Evolutionary conservation across 2,113 vertebrate genomes (phyloP), one percentile per base, ranked within the genome.

Genomic region (Melospiza georgiana): DNA sequence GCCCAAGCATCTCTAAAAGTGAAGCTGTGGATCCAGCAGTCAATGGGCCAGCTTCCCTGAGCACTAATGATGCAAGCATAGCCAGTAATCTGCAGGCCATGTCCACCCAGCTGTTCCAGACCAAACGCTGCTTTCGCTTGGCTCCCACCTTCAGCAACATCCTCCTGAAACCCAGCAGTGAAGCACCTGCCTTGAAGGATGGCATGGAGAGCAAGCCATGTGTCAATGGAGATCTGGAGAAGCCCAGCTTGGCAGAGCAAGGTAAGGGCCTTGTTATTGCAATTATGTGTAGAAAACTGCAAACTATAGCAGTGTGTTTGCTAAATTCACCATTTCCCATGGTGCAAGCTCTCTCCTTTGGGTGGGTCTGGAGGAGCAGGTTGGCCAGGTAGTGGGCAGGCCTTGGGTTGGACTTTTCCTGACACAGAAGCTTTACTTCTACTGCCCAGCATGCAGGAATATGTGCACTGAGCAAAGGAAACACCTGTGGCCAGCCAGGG

Each of bases 11-110:
- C 79, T 25, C 95, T 35, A 98, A 95, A 87, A 57, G 43, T 1
- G 98, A 98, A 75, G 67, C 61, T 75, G 63, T 11, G 2, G 98
- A 98, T 24, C 93, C 98, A 3, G 94, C 97, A 59, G 96, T 98
- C 17, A 99, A 99, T 2, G 98, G 99, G 33, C 98, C 99, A 0
- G 91, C 90, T 79, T 95, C 97, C 11, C 73, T 97, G 77, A 95
- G 96, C 79, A 30, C 95, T 48, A 98, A 87, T 0, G 99, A 99
- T 10, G 97, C 98, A 25, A 99, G 98, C 97, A 99, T 99, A 69
- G 99, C 99, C 98, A 99, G 99, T 83, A 99, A 99, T 69, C 98
- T 99, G 3, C 99, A 99, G 97, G 99, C 99, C 94, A 99, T 99
- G 99, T 99, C 99, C 71, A 99, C 99, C 0, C 99, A 99, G 91